These are phyloP conservation scores for Minunthozetes semirufus DNA, from an alignment of 2,888 invertebrate species.

Conservation along the genomic window DNA sequence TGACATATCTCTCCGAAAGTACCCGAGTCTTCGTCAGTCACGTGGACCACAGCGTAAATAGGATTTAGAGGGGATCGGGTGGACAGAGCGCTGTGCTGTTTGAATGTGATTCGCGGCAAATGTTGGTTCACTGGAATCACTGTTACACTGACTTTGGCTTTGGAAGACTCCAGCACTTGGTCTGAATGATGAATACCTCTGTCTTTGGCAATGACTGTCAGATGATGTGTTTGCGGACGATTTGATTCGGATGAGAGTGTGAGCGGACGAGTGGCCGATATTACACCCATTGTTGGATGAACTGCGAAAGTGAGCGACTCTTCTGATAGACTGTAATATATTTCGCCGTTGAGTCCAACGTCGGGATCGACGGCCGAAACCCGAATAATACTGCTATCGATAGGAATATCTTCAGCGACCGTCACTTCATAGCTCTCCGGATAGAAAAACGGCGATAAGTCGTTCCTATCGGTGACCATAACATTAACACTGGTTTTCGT, in stretches of 20 bases:
- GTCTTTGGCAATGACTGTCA: conserved; percentile 77
- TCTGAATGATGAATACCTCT: conserved; percentile 60
- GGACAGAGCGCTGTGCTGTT: conserved; percentile 64
- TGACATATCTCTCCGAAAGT: conserved; percentile 73
- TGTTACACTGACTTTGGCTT: conserved; percentile 68
- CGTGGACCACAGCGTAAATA: conserved; percentile 80
- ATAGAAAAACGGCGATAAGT: conserved; percentile 87
- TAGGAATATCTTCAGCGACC: conserved; percentile 78
- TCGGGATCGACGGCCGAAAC: conserved; percentile 88
- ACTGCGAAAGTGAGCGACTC: conserved; percentile 69
- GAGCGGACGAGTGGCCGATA: conserved; percentile 72
- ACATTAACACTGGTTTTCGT: conserved; percentile 66
- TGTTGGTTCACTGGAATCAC: conserved; percentile 68
- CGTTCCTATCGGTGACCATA: conserved; percentile 73
- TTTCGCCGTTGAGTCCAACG: conserved; percentile 88
- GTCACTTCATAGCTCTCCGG: conserved; percentile 72
- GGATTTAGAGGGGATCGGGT: conserved; percentile 58
- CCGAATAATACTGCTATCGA: conserved; percentile 65
- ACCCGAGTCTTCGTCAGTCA: conserved; percentile 67
- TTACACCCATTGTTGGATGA: conserved; percentile 82
- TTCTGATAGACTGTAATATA: conserved; percentile 85
- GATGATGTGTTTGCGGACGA: conserved; percentile 49
- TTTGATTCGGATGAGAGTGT: conserved; percentile 45
- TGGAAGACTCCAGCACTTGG: conserved; percentile 44
- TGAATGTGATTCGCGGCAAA: conserved; percentile 73